phyloP scores from a whole-genome alignment of 2,888 invertebrate species.

The Furcula furcula region DNA sequence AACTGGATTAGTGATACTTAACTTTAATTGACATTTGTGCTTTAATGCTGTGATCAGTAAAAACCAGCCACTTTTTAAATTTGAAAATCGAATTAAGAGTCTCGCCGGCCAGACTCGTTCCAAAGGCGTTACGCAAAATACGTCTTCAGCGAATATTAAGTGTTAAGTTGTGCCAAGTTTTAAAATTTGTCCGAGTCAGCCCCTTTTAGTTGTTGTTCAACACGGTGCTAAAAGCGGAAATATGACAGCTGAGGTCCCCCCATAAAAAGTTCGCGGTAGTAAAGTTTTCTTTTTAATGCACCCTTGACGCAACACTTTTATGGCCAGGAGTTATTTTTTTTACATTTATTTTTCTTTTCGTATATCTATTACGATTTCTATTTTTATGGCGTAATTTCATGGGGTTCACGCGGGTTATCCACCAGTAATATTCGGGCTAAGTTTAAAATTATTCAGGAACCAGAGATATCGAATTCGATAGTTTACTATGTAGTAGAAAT shows the following conservation, averaged over 20 bases:
- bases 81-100: neutral
- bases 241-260: slow-evolving; percentile 1
- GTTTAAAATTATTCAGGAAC: no score
- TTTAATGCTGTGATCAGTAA: no score
- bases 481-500: no score
- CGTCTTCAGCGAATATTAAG: neutral
- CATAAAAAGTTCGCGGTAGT: neutral
- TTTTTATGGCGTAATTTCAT: no score
- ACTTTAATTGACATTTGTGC: no score
- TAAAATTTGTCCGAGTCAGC: neutral
- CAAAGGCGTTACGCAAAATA: neutral
- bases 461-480: no score
- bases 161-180: neutral
- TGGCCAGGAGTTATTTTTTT: neutral
- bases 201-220: neutral
- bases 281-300: slow-evolving; percentile 2
- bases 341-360: neutral
- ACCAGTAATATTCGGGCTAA: no score
- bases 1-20: no score
- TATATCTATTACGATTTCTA: neutral
- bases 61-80: no score
- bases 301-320: slow-evolving; percentile 1
- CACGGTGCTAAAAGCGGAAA: neutral
- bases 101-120: neutral
- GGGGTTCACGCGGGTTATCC: no score